Evolutionary conservation across 2,888 invertebrate species (phyloP).

Genomic region (Macrophya alboannulata): DNA sequence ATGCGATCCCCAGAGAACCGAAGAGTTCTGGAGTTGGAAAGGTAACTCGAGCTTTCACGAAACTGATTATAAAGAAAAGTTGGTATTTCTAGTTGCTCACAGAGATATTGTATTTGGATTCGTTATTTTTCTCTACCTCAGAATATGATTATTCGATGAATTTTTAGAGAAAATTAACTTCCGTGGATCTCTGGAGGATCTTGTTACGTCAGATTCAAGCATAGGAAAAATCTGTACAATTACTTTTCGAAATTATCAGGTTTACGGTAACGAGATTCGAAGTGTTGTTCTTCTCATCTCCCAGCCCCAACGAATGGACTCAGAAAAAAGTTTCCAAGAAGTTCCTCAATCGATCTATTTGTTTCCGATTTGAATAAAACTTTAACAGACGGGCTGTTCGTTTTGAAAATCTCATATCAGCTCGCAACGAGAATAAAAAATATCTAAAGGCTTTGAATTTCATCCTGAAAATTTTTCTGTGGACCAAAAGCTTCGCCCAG

Average conservation of each 20-base stretch:
- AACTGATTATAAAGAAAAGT: constrained; percentile 9
- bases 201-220: neutral
- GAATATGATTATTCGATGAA: neutral
- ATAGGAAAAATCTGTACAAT: neutral
- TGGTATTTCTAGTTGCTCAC: neutral
- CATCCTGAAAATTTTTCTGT: too few species aligned
- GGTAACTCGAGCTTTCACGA: constrained; percentile 4
- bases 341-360: neutral
- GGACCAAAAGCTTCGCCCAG: too few species aligned
- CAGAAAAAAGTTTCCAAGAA: neutral
- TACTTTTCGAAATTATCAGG: neutral
- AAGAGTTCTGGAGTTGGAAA: neutral
- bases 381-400: too few species aligned
- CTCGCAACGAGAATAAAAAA: too few species aligned
- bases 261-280: neutral
- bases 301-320: neutral
- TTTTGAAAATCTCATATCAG: too few species aligned
- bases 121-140: neutral
- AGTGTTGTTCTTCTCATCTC: neutral
- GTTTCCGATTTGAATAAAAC: neutral
- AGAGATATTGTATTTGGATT: neutral
- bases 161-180: neutral
- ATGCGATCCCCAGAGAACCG: neutral
- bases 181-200: neutral
- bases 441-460: too few species aligned